These are phyloP conservation scores for Cheiracanthium punctorium DNA, from an alignment of 2,888 invertebrate species.

Conservation along the genomic window DNA sequence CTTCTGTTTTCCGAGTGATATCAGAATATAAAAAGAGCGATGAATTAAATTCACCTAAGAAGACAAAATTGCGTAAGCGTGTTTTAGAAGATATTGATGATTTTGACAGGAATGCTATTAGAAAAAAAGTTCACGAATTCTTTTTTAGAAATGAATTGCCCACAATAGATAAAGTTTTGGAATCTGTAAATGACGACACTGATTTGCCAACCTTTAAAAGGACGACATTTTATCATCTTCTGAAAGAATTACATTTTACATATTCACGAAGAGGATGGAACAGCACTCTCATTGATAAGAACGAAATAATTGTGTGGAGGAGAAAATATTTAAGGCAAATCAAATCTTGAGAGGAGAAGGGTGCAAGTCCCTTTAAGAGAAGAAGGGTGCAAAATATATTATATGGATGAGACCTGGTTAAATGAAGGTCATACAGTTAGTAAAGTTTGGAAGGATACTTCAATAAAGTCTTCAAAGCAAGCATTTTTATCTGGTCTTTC, in stretches of 20 bases:
- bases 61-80: not conserved
- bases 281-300: not conserved
- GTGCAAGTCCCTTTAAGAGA: not conserved
- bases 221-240: too few species aligned
- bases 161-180: not conserved
- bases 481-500: not conserved
- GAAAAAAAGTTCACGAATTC: not conserved
- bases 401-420: not conserved
- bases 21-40: not conserved
- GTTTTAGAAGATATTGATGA: not conserved
- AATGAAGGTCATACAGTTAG: not conserved
- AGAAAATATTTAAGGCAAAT: not conserved
- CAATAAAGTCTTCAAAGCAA: not conserved
- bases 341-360: not conserved
- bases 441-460: not conserved
- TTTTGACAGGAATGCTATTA: not conserved
- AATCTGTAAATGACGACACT: not conserved
- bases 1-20: not conserved
- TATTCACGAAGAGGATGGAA: not conserved
- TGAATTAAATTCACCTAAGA: not conserved
- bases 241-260: not conserved
- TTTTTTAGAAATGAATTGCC: not conserved
- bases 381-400: not conserved
- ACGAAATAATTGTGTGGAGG: not conserved
- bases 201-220: not conserved